phyloP scores from a whole-genome alignment of 2,888 invertebrate species.

The Dynastes grantii region DNA sequence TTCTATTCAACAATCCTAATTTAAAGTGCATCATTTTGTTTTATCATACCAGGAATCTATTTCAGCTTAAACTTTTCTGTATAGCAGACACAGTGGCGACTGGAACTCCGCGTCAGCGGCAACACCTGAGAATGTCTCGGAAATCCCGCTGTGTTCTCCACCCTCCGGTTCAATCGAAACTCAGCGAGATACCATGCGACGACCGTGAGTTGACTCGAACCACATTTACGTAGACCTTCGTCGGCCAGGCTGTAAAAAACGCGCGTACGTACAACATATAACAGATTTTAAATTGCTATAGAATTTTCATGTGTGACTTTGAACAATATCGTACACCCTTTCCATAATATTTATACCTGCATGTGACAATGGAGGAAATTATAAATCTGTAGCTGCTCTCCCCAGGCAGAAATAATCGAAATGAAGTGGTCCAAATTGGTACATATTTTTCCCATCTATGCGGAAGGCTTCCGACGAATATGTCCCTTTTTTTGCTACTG shows the following conservation, averaged over 20 bases:
- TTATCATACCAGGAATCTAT: no score
- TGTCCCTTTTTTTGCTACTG: slow-evolving; percentile 35
- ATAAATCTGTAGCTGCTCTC: slow-evolving; percentile 44
- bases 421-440: slow-evolving; percentile 50
- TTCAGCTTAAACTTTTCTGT: not conserved
- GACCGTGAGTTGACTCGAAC: slow-evolving; percentile 35
- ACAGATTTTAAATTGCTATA: slow-evolving; percentile 51
- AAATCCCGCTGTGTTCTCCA: slow-evolving; percentile 50
- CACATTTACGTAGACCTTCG: slow-evolving; percentile 19
- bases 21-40: no score
- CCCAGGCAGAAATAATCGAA: slow-evolving; percentile 51
- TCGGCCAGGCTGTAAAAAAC: slow-evolving; percentile 36
- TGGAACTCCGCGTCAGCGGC: slow-evolving; percentile 54
- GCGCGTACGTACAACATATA: slow-evolving; percentile 33
- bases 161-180: slow-evolving; percentile 53
- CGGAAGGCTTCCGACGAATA: slow-evolving; percentile 38
- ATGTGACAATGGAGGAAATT: slow-evolving; percentile 49
- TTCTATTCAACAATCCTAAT: no score
- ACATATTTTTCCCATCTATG: slow-evolving; percentile 48
- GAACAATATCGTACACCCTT: slow-evolving; percentile 49
- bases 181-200: slow-evolving; percentile 50
- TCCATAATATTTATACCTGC: slow-evolving; percentile 49
- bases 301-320: slow-evolving; percentile 50
- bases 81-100: slow-evolving; percentile 56
- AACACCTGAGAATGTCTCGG: slow-evolving; percentile 58